phyloP scores from a whole-genome alignment of 1,140 invertebrate species.

The Thereuonema tuberculata region DNA sequence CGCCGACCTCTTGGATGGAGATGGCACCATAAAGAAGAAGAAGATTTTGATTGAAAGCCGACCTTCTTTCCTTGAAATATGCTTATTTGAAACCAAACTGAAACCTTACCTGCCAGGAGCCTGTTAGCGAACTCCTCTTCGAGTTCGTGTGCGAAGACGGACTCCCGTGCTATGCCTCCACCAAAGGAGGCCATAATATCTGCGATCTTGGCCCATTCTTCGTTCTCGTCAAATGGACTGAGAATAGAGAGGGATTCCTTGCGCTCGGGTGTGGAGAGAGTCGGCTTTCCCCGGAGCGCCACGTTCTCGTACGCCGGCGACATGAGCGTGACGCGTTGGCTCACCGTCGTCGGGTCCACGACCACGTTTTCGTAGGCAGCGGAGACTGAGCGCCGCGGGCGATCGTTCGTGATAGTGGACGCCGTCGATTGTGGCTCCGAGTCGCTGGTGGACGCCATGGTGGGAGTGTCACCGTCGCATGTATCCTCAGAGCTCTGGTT shows the following conservation, averaged over 20 bases:
- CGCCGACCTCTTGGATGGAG: too few relatives aligned
- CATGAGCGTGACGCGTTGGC: neutral
- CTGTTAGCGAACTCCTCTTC: slow-evolving; percentile 66
- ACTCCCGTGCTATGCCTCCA: slow-evolving; percentile 43
- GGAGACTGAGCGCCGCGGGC: neutral
- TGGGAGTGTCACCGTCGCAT: neutral
- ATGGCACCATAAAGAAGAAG: too few relatives aligned
- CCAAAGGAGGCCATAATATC: slow-evolving; percentile 88
- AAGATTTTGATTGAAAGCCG: too few relatives aligned
- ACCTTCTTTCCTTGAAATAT: too few relatives aligned
- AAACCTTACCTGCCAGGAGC: too few relatives aligned
- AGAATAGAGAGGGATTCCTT: slow-evolving; percentile 47
- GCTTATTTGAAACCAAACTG: too few relatives aligned
- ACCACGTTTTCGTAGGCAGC: neutral
- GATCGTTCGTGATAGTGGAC: slow-evolving; percentile 1
- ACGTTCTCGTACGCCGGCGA: neutral
- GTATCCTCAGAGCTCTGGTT: neutral
- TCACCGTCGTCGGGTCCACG: neutral
- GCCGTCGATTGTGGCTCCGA: neutral
- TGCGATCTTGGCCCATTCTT: slow-evolving; percentile 89
- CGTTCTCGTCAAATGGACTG: slow-evolving; percentile 78
- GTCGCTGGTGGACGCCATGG: slow-evolving; percentile 3
- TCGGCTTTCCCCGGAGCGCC: neutral
- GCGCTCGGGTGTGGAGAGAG: neutral
- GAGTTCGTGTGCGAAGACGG: slow-evolving; percentile 56